Conservation (phyloP, 2,888 invertebrate genomes). For the Cabera pusaria region DNA sequence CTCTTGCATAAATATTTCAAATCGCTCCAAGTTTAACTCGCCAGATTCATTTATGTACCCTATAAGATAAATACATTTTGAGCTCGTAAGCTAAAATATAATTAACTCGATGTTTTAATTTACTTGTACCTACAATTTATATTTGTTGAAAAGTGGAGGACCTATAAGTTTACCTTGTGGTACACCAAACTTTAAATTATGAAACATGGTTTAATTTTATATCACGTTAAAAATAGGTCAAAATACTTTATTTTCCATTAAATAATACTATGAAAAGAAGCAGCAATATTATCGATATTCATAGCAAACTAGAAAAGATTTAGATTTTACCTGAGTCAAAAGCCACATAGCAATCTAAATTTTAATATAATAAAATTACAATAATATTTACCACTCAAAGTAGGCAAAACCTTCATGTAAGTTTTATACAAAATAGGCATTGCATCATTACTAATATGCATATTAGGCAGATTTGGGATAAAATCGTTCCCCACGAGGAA, state of each 20-base stretch:
- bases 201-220: no score
- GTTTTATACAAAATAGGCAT: constrained; percentile 93
- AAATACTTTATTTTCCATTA: no score
- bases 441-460: constrained; percentile 96
- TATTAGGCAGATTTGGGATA: constrained; percentile 96
- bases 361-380: neutral
- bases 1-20: constrained; percentile 92
- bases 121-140: no score
- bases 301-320: no score
- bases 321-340: constrained; percentile 12
- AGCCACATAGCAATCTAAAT: constrained; percentile 5
- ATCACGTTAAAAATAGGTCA: no score
- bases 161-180: no score
- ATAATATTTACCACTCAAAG: constrained; percentile 91
- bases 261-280: no score
- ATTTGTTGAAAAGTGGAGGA: no score
- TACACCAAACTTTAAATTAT: no score
- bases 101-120: no score
- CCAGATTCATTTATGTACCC: constrained; percentile 98
- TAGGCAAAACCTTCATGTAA: constrained; percentile 94
- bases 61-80: constrained; percentile 56
- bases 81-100: no score
- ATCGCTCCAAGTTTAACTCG: constrained; percentile 89
- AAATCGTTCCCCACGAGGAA: constrained; percentile 99
- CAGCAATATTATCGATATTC: no score